Base-by-base conservation (phyloP, 1,140 invertebrate genomes). In the Hylaeus volcanicus region DNA sequence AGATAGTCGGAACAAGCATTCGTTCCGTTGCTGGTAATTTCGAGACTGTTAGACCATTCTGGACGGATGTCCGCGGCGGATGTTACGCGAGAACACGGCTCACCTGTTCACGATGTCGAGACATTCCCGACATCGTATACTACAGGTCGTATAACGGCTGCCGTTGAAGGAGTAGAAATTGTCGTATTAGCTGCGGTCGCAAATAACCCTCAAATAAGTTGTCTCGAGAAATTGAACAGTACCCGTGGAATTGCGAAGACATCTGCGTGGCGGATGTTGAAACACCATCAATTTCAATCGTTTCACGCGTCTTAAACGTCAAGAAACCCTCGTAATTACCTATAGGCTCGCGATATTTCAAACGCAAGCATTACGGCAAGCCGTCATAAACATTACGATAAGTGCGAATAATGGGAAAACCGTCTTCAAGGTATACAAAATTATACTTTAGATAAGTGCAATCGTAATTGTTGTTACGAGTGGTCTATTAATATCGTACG, bases 131-230 rank as follows among this genome's bases (percentile, higher is more conserved):
- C 56, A 64, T 43, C 51, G 51, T 51, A 51, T 9, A 12, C 61
- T 41, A 26, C 39, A 64, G 39, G 61, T 39, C 61, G 43, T 43
- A 43, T 64, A 64, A 64, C 61, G 61, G 61, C 61, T 41, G 61
- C 12, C 61, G 61, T 14, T 43, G 61, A 64, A 64, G 61, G 43
- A 64, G 61, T 41, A 64, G 61, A 41, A 64, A 64, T 64, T 43
- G 61, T 64, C 61, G 61, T 64, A 64, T 64, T 64, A 64, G 61
- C 61, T 43, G 61, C 61, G 61, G 61, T 64, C 61, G 61, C 39
- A 64, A 64, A 64, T 64, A 64, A 64, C 39, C 61, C 61, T 39
- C 61, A 64, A 64, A 64, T 64, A 64, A 64, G 61, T 64, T 64
- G 61, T 64, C 51, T 11, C 61, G 61, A 64, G 39, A 64, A 64